Conservation (phyloP, 64 coral and sea anemone species). For the Actinia tenebrosa region DNA sequence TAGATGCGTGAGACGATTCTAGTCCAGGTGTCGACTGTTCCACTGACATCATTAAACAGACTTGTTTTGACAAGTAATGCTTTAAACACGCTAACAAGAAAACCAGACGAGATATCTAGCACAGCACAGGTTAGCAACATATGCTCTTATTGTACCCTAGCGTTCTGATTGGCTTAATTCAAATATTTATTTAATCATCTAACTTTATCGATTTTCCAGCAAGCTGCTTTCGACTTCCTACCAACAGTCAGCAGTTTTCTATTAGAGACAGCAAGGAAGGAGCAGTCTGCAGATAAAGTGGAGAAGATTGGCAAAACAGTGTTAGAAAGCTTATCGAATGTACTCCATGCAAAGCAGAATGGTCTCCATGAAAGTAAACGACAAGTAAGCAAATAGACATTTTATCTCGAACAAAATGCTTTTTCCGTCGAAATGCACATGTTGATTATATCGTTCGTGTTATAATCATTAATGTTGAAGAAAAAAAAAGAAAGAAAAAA, state of each 20-base stretch:
- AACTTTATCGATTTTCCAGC: neutral
- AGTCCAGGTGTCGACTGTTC: neutral
- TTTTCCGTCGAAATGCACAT: too few species aligned
- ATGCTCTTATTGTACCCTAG: too few species aligned
- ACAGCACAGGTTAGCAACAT: constrained; percentile 16
- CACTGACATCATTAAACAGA: neutral
- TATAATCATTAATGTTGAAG: too few species aligned
- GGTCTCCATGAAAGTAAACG: neutral
- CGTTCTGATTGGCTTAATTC: too few species aligned
- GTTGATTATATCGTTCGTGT: too few species aligned
- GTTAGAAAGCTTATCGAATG: neutral
- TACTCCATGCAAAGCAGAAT: neutral
- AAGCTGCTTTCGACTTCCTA: neutral
- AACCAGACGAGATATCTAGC: neutral
- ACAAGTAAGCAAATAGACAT: neutral
- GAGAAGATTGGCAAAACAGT: constrained; percentile 3
- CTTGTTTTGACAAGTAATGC: constrained; percentile 10
- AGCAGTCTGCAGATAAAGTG: neutral
- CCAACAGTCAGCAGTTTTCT: neutral
- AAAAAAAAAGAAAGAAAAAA: too few species aligned
- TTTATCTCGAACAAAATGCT: too few species aligned
- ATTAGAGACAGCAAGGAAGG: neutral
- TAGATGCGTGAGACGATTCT: constrained; percentile 12
- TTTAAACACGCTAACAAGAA: neutral
- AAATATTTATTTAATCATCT: too few species aligned